Evolutionary conservation across 2,888 invertebrate genomes (phyloP), one percentile per base, ranked within the genome.

Genomic region (Metopia argyrocephala): DNA sequence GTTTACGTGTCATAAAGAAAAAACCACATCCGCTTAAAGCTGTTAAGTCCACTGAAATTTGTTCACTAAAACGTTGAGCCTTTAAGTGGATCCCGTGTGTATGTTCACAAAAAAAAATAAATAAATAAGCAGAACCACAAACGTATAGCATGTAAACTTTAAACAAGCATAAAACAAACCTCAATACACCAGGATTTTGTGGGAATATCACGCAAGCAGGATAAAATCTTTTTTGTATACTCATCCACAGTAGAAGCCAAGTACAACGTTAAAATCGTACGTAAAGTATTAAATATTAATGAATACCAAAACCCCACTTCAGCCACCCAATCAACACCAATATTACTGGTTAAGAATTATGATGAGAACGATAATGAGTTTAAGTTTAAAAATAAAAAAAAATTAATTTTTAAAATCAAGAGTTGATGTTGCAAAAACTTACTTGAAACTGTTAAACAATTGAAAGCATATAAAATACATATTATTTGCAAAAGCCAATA

Each of bases 381-480:
- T 6, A 18, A 48, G 48, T 15, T 1, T 31, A 31, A 31, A 9
- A 9, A 9, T 31, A 12, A 12, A 31, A 31, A 31, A 38, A 38
- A 38, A 38, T n/a, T n/a, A n/a, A n/a, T 6, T 38, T 38, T 0
- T 38, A 38, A 12, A 38, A 3, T 3, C 38, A 20, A 21, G 12
- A 5, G 15, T 46, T 28, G 15, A 5, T 5, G 48, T 15, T 7
- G 28, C 2, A 0, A n/a, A 23, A 27, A 83, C 86, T 83, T 73
- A 90, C 90, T 87, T 86, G 71, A 90, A 89, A 76, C 89, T 89
- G 84, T 94, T 92, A 84, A 94, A 94, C 0, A 95, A 90, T 85
- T 95, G 95, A 82, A 94, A 91, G 83, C 95, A 95, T 81, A 95
- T 94, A 85, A 95, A 95, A 86, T 94, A 95, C 82, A 95, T 92